phyloP scores from a whole-genome alignment of 1,140 invertebrate genomes.

The Rhagoletis pomonella region DNA sequence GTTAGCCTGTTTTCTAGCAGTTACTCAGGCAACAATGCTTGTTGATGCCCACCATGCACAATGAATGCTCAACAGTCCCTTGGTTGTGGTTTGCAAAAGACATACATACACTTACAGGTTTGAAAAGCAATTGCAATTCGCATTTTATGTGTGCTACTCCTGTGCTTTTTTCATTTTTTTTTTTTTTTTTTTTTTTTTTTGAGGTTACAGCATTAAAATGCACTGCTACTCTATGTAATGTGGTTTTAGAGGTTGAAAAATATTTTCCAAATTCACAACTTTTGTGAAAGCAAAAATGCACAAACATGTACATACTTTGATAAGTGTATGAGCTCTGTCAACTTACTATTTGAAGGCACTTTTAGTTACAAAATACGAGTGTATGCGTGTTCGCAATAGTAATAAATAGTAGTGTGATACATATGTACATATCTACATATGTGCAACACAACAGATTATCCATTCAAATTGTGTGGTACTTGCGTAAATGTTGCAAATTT shows the following conservation, averaged over 20 bases:
- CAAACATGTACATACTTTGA: no score
- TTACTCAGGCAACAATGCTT: not conserved
- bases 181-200: not conserved
- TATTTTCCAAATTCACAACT: not conserved
- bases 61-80: no score
- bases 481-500: constrained; percentile 13
- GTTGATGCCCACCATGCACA: not conserved
- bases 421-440: not conserved
- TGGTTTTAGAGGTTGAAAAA: not conserved
- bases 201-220: constrained; percentile 19
- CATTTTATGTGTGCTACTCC: not conserved
- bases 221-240: not conserved
- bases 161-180: not conserved
- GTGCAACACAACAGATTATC: not conserved
- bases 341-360: no score
- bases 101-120: constrained; percentile 8
- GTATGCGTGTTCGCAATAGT: no score
- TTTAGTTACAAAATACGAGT: no score
- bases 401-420: not conserved
- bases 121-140: constrained; percentile 5
- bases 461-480: constrained; percentile 3
- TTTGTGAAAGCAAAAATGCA: not conserved
- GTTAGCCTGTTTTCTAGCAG: not conserved
- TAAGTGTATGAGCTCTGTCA: no score
- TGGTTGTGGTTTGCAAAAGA: not conserved